phyloP scores from a whole-genome alignment of 2,797 vertebrate genomes.

The Dallia pectoralis region DNA sequence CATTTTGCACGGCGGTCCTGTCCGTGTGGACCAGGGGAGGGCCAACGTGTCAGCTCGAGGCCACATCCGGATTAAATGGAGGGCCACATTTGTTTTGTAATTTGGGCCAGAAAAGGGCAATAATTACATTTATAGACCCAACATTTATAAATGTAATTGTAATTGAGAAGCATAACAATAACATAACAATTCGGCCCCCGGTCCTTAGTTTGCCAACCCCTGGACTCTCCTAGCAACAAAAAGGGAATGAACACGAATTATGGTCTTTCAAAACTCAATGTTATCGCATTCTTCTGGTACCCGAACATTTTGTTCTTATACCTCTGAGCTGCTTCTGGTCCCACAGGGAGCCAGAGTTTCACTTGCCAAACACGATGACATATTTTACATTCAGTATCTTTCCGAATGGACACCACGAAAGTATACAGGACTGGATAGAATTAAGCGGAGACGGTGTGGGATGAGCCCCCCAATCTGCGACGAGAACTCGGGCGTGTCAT shows the following conservation, averaged over 20 bases:
- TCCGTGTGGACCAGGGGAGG: too few species aligned
- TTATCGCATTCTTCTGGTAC: neutral
- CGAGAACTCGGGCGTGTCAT: neutral
- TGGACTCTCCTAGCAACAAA: neutral
- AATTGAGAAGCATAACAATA: too few species aligned
- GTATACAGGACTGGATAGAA: constrained; percentile 11
- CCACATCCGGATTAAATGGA: too few species aligned
- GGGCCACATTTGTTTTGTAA: too few species aligned
- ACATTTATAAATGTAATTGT: too few species aligned
- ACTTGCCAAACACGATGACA: constrained; percentile 4
- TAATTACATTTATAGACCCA: too few species aligned
- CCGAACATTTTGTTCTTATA: neutral
- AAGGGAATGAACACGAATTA: neutral
- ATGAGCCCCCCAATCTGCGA: constrained; percentile 6
- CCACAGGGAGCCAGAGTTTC: neutral
- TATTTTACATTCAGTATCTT: constrained; percentile 7
- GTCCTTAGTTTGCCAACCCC: too few species aligned
- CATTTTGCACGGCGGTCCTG: too few species aligned
- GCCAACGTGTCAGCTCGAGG: too few species aligned
- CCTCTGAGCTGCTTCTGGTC: constrained; percentile 9
- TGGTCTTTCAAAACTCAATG: neutral
- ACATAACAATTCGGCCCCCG: too few species aligned
- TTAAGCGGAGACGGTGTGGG: constrained; percentile 9
- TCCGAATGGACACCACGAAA: constrained; percentile 13
- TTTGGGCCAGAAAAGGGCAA: too few species aligned